A percentile compares a stretch with the other conserved stretches of the same genome.
Evolutionary conservation across 2,113 vertebrate genomes (phyloP).

Genomic region (Sprattus sprattus): DNA sequence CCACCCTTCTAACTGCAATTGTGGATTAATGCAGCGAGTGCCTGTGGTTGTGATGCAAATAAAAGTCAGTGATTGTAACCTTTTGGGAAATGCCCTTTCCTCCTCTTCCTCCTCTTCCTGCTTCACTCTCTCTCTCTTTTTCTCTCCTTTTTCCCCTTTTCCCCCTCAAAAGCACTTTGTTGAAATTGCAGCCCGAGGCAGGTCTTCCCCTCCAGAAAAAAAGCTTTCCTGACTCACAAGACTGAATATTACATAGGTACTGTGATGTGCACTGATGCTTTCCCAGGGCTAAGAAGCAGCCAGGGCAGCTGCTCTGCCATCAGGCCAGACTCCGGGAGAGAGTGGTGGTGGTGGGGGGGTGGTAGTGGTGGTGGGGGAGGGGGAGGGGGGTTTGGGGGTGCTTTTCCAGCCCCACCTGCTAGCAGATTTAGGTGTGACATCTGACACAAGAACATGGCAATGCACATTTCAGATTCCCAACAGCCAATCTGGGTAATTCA

Average conservation of each 20-base stretch:
- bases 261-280: conserved; percentile 11
- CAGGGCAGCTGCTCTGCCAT: not conserved
- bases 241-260: conserved; percentile 15
- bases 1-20: not conserved
- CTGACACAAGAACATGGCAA: not conserved
- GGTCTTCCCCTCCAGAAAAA: not conserved
- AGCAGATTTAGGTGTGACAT: not conserved
- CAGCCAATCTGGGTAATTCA: conserved; percentile 3
- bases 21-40: not conserved
- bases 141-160: not conserved
- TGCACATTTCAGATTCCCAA: not conserved
- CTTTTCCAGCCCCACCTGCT: not conserved
- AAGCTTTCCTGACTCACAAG: conserved; percentile 16
- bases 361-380: no score
- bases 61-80: not conserved
- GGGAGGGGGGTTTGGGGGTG: not conserved
- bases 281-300: not conserved
- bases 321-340: not conserved
- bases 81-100: not conserved
- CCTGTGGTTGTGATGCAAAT: not conserved
- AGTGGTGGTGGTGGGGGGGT: not conserved
- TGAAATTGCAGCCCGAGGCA: not conserved
- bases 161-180: not conserved
- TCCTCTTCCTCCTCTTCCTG: not conserved
- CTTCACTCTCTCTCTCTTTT: not conserved